Base-by-base conservation (phyloP, 2,888 invertebrate genomes). In the Cryptops parisi region DNA sequence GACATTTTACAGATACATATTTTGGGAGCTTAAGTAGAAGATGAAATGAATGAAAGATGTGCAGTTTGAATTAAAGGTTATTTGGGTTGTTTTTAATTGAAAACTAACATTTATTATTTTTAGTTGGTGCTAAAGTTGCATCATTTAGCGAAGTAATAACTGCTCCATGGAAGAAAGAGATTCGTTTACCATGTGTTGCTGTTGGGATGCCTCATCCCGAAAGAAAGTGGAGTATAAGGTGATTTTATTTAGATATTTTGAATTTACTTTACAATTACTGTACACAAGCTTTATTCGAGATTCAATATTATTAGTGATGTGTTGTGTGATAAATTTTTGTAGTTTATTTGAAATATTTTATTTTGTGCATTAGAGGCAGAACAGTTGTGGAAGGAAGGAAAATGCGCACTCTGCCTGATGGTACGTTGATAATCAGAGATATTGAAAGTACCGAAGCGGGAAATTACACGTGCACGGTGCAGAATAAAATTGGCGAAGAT, bases 391-490 rank as follows among this genome's bases (percentile, higher is more conserved):
- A 38, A 19, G 25, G 12, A 17, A 21, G 52, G 5, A 44, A 33
- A 58, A 80, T 89, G 58, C 77, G 86, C 21, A 81, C 89, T 61
- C 72, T 89, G 62, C 84, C 86, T 17, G 91, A 93, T 70, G 93
- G 93, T 24, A 87, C 90, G 0, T 73, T 94, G n/a, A 79, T 87
- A 63, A 86, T 94, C 56, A 84, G 85, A 55, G 85, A 88, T 59
- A 87, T 91, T 0, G 82, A 84, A 47, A 79, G 90, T 25, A 81
- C 82, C 58, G 93, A 94, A 71, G 89, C 89, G 52, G 93, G 90
- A 53, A 93, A 94, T 70, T 94, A 93, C 68, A 83, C 89, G 0
- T 94, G 94, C 70, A 82, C 82, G 62, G 91, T 90, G 17, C 86
- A 89, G 67, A 94, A 94, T 70, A 81, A 83, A 23, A 88, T 88